Evolutionary conservation across 1,140 invertebrate species (phyloP).

Genomic region (Camponotus pennsylvanicus): DNA sequence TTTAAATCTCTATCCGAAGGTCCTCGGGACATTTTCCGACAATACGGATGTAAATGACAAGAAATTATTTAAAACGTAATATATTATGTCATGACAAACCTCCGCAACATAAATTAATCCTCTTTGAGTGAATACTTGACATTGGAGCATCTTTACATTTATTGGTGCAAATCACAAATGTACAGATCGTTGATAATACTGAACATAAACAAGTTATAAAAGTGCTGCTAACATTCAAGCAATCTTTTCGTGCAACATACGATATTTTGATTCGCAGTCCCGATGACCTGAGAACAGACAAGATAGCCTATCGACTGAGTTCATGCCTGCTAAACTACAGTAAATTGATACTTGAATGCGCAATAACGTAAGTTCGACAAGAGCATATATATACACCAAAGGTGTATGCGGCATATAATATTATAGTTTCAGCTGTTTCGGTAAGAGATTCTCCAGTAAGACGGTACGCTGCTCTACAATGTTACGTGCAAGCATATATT

Average conservation of each 20-base stretch:
- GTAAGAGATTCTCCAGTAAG: slow-evolving; percentile 83
- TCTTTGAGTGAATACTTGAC: background rate
- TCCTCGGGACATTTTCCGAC: slow-evolving; percentile 61
- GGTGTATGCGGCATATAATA: slow-evolving; percentile 57
- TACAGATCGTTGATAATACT: slow-evolving; percentile 25
- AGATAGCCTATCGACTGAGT: slow-evolving; percentile 66
- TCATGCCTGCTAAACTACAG: slow-evolving; percentile 74
- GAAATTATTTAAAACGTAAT: slow-evolving; percentile 27
- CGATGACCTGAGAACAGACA: slow-evolving; percentile 73
- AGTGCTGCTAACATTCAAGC: slow-evolving; percentile 57
- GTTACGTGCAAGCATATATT: slow-evolving; percentile 85
- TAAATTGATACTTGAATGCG: slow-evolving; percentile 63
- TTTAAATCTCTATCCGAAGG: slow-evolving; percentile 80
- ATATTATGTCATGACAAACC: slow-evolving; percentile 5
- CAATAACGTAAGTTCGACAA: slow-evolving; percentile 57
- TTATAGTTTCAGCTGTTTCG: slow-evolving; percentile 70
- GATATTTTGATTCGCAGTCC: slow-evolving; percentile 42
- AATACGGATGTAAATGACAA: slow-evolving; percentile 9
- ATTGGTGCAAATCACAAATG: slow-evolving; percentile 35
- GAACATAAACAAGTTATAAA: slow-evolving; percentile 46
- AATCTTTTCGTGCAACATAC: slow-evolving; percentile 29
- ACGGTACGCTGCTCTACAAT: slow-evolving; percentile 81
- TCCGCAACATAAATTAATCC: slow-evolving; percentile 14
- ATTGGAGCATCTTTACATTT: slow-evolving; percentile 29
- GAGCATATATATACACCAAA: slow-evolving; percentile 48